Conservation (phyloP, 1,140 invertebrate species). For the Chymomyza costata region DNA sequence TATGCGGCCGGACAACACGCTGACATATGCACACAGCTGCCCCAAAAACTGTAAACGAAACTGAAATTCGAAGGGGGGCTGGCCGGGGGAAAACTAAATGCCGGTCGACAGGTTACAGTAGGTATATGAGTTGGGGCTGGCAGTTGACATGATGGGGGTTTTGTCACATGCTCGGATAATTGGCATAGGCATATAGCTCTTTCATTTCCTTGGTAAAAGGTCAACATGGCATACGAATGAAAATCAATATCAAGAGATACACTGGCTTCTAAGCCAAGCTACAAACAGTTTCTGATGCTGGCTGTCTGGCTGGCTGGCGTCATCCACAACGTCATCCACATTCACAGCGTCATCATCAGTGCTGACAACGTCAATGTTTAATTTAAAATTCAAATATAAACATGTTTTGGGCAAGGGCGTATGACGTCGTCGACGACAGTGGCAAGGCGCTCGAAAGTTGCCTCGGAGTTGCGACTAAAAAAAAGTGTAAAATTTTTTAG, state of each 20-base stretch:
- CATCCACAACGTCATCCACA: background rate
- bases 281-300: too few relatives aligned
- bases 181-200: slow-evolving; percentile 22
- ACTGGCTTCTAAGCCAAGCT: slow-evolving; percentile 20
- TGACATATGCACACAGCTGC: slow-evolving; percentile 17
- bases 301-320: slow-evolving; percentile 5
- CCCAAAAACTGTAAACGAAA: slow-evolving; percentile 14
- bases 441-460: background rate
- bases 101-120: too few relatives aligned
- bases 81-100: too few relatives aligned
- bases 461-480: slow-evolving; percentile 52
- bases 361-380: slow-evolving; percentile 39
- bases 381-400: slow-evolving; percentile 71
- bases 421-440: slow-evolving; percentile 8
- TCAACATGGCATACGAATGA: slow-evolving; percentile 23
- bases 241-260: slow-evolving; percentile 48
- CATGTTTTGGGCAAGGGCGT: slow-evolving; percentile 49
- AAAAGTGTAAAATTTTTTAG: slow-evolving; percentile 47
- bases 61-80: too few relatives aligned
- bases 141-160: slow-evolving; percentile 19
- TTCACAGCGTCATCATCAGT: slow-evolving; percentile 34
- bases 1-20: too few relatives aligned
- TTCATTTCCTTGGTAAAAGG: slow-evolving; percentile 23
- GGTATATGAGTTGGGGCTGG: background rate
- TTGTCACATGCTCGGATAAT: slow-evolving; percentile 31